Base-by-base conservation (phyloP, 2,888 invertebrate species). In the Halictus ligatus region DNA sequence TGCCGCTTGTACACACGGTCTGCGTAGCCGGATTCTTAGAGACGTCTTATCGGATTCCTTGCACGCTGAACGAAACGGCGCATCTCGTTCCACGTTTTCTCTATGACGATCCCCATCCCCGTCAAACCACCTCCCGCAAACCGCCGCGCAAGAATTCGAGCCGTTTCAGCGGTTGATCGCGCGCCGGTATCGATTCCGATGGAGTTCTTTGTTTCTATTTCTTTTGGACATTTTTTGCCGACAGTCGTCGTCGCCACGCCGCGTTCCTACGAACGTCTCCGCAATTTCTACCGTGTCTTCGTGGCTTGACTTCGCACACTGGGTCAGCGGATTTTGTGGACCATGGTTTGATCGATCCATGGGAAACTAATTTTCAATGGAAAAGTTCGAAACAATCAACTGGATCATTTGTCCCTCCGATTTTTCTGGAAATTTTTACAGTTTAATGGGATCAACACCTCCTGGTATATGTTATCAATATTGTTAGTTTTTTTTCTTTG, bases 41-140 rank as follows among this genome's bases (percentile, higher is more conserved):
- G 72, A 81, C 84, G 79, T 88, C 89, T 87, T 87, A 88, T 89
- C 88, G 88, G 88, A 89, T 89, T 89, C 89, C 88, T 78, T 58
- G 84, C 86, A 86, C 88, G 86, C 64, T 75, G 84, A 87, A 80
- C 84, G 86, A 89, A 86, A 80, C 87, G 87, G 40, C 54, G 78
- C 78, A 73, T 82, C 86, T 80, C 64, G 76, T 74, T 64, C 76
- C 81, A 15, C 50, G 67, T 35, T 60, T 78, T 72, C 67, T 58
- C 82, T 78, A 75, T 71, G 77, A 86, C 64, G 54, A 29, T n/a
- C 69, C 25, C 25, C 12, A 13, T 25, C 25, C 25, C 60, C 60
- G 25, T 60, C 60, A 60, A 60, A 25, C 25, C 13, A 25, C 60
- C 60, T 5, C 25, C 13, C n/a, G 25, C 25, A 60, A 25, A 25